Base-by-base conservation (phyloP, 2,797 vertebrate genomes). In the Cyclopterus lumpus region DNA sequence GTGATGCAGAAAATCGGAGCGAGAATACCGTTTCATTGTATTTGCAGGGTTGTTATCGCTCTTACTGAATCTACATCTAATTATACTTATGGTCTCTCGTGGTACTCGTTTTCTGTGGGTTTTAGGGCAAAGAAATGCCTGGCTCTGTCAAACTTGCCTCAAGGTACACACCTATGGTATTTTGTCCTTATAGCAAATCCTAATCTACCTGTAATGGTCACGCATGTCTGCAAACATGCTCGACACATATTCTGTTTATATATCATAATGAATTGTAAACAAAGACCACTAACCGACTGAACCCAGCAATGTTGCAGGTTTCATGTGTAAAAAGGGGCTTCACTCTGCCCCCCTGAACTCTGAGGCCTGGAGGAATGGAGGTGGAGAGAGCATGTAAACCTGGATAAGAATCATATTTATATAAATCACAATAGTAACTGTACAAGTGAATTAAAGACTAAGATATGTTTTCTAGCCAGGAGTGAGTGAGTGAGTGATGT, bases 311-410 rank as follows among this genome's bases (percentile, higher is more conserved):
- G 15, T 24, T 53, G 18, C 20, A 55, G 38, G 12, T 28, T 61
- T 32, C 1, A 12, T 10, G 26, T 61, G 34, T 76, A 18, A 80
- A 80, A 77, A 69, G 48, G 16, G 53, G 51, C 28, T 48, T 14
- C 20, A 14, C 12, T 54, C 34, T 58, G 73, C 34, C 48, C 22
- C 24, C 42, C 42, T 54, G 3, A 32, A 28, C 67, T 75, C 76
- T 80, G 79, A 91, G 66, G 8, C 77, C 85, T 90, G 86, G 87
- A 91, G 78, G 76, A 67, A 88, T 84, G 86, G 65, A 84, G 71
- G 73, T 72, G 80, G 75, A 63, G 60, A 87, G 44, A 85, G 77
- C 67, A 67, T 88, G 82, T 86, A 87, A 89, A 88, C 38, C 36
- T 55, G 71, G 44, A 75, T 86, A 73, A 85, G 48, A 5, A 73